phyloP scores from a whole-genome alignment of 2,113 vertebrate species.

The Asarcornis scutulata region DNA sequence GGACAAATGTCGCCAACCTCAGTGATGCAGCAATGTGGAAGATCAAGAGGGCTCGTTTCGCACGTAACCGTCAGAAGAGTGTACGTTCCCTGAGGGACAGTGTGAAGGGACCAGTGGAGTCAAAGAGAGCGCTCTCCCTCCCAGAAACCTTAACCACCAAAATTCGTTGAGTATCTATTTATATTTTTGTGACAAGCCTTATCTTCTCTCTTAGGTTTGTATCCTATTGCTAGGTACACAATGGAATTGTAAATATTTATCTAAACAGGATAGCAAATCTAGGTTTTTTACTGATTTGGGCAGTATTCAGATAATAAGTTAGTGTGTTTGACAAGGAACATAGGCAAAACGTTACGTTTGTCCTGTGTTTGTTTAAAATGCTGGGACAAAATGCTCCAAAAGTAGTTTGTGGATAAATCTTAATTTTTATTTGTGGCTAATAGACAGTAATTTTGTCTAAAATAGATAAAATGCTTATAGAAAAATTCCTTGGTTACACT shows the following conservation, averaged over 20 bases:
- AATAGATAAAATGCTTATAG: background rate
- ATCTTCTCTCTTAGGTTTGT: constrained; percentile 39
- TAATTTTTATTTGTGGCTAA: background rate
- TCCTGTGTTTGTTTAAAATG: constrained; percentile 2
- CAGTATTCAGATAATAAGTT: background rate
- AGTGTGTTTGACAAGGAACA: background rate
- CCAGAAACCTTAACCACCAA: constrained; percentile 93
- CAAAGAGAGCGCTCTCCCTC: constrained; percentile 94
- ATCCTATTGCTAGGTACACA: constrained; percentile 22
- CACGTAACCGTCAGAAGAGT: constrained; percentile 97
- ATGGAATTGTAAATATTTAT: background rate
- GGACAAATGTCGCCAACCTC: constrained; percentile 97
- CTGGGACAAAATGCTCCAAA: background rate
- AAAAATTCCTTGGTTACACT: background rate
- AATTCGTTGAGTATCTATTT: constrained; percentile 89
- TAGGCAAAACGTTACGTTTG: background rate
- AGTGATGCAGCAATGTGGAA: constrained; percentile 98
- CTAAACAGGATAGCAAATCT: background rate
- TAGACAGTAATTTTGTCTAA: background rate
- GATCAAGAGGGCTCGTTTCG: constrained; percentile 96
- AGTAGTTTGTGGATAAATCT: background rate
- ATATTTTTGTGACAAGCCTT: background rate
- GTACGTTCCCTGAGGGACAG: constrained; percentile 95
- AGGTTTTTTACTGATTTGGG: constrained; percentile 20
- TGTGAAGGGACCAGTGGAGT: constrained; percentile 88